phyloP scores from a whole-genome alignment of 2,113 vertebrate genomes.

The Sapayoa aenigma region DNA sequence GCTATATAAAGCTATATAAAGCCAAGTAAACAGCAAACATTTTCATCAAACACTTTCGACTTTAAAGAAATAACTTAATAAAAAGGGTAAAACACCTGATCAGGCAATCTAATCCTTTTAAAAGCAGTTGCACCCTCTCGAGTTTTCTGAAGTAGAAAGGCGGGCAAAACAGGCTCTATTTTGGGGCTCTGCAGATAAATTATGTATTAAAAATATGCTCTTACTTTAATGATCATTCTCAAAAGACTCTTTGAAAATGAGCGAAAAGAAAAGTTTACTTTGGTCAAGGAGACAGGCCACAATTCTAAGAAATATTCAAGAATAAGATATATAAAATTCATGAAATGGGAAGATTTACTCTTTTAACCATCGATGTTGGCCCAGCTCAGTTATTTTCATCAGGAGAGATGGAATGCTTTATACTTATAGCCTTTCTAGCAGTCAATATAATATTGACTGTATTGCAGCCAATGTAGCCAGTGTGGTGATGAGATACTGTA shows the following conservation, averaged over 20 bases:
- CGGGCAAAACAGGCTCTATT: neutral
- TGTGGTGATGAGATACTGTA: conserved; percentile 44
- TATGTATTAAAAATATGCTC: conserved; percentile 28
- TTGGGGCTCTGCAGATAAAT: conserved; percentile 1
- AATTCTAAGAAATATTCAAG: conserved; percentile 24
- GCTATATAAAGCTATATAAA: neutral
- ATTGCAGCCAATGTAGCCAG: conserved; percentile 30
- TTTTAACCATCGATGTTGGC: conserved; percentile 17
- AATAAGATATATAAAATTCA: neutral
- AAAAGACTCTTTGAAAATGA: neutral
- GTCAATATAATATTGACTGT: conserved; percentile 19
- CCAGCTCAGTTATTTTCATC: conserved; percentile 22
- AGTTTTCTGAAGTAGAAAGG: neutral
- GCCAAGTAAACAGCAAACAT: neutral
- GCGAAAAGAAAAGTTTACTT: conserved; percentile 29
- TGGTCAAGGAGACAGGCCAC: neutral
- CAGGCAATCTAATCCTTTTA: neutral
- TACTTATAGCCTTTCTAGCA: conserved; percentile 14
- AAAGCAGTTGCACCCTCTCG: neutral
- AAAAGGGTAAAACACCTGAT: neutral
- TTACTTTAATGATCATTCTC: conserved; percentile 43
- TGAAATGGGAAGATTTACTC: neutral
- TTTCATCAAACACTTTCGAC: neutral
- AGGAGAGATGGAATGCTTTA: conserved; percentile 33
- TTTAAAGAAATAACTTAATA: neutral